Percentiles rank a stretch among this genome's conserved stretches.
These are phyloP conservation scores for Dysmachus trigonus DNA, from an alignment of 2,888 invertebrate species.

Conservation along the genomic window DNA sequence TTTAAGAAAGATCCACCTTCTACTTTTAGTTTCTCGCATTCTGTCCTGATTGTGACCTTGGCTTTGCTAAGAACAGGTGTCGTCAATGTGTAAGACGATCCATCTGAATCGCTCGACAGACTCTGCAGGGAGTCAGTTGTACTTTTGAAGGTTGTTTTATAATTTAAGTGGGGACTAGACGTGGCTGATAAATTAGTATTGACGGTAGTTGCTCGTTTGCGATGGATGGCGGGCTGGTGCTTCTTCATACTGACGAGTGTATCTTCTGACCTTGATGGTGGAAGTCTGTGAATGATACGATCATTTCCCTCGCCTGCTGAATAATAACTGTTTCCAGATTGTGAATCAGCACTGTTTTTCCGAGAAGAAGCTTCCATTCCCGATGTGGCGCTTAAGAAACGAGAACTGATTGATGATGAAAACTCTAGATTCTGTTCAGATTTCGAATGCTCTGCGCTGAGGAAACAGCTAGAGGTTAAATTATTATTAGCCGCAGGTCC, in stretches of 20 bases:
- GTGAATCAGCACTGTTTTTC: slow-evolving; percentile 71
- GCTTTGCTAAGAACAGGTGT: slow-evolving; percentile 66
- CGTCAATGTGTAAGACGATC: slow-evolving; percentile 67
- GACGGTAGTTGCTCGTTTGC: slow-evolving; percentile 69
- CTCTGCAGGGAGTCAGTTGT: slow-evolving; percentile 76
- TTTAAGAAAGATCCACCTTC: slow-evolving; percentile 65
- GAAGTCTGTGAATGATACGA: slow-evolving; percentile 66
- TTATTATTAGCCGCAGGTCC: slow-evolving; percentile 72
- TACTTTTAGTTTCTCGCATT: slow-evolving; percentile 57
- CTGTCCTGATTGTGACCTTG: slow-evolving; percentile 65
- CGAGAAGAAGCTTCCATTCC: slow-evolving; percentile 62
- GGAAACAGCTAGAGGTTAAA: slow-evolving; percentile 65
- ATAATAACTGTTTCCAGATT: slow-evolving; percentile 66
- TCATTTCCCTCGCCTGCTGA: slow-evolving; percentile 59
- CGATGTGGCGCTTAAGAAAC: slow-evolving; percentile 67
- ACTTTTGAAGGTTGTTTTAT: slow-evolving; percentile 71
- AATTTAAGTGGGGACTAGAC: slow-evolving; percentile 75
- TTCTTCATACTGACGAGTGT: slow-evolving; percentile 69
- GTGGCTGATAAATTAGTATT: slow-evolving; percentile 71
- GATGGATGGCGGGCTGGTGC: slow-evolving; percentile 63
- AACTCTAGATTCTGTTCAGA: slow-evolving; percentile 76
- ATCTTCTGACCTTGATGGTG: slow-evolving; percentile 84
- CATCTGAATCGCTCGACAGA: slow-evolving; percentile 72
- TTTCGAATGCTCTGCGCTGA: slow-evolving; percentile 80
- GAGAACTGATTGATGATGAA: slow-evolving; percentile 61